Conservation (phyloP, 2,888 invertebrate genomes). For the Lepidocyrtinus sp. region DNA sequence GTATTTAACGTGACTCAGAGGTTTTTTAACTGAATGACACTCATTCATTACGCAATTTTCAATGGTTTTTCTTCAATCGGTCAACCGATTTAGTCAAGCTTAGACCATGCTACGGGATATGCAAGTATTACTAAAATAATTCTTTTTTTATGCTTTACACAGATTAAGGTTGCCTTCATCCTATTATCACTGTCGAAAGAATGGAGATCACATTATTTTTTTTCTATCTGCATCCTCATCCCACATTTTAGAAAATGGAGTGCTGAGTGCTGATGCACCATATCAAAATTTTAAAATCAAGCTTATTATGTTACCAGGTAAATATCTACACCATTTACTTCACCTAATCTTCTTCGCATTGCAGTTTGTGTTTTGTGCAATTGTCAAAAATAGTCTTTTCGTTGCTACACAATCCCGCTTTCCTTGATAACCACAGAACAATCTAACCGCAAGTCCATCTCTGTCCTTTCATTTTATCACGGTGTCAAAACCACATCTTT, state of each 20-base stretch:
- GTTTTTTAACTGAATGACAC: not conserved
- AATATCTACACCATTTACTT: not conserved
- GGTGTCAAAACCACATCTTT: conserved; percentile 6
- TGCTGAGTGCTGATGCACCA: conserved; percentile 14
- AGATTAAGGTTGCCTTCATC: conserved; percentile 30
- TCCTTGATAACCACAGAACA: not conserved
- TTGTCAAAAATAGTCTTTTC: conserved; percentile 17
- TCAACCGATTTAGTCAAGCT: not conserved
- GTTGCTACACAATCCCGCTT: not conserved
- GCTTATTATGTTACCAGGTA: conserved; percentile 12
- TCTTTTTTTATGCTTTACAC: conserved; percentile 24
- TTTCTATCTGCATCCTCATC: conserved; percentile 2
- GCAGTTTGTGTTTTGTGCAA: conserved; percentile 20
- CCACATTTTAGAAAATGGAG: not conserved
- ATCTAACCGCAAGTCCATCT: conserved; percentile 4
- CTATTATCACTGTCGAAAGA: not conserved
- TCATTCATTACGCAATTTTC: conserved; percentile 13
- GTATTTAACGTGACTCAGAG: not conserved
- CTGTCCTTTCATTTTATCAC: not conserved
- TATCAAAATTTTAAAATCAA: conserved; percentile 5
- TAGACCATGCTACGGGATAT: too few relatives aligned
- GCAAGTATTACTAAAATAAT: conserved; percentile 16
- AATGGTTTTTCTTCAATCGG: conserved; percentile 7
- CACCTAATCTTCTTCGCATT: conserved; percentile 4
- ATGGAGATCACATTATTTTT: conserved; percentile 10